Evolutionary conservation across 2,888 invertebrate genomes (phyloP), one percentile per base, ranked within the genome.

Genomic region (Parnassius glacialis): DNA sequence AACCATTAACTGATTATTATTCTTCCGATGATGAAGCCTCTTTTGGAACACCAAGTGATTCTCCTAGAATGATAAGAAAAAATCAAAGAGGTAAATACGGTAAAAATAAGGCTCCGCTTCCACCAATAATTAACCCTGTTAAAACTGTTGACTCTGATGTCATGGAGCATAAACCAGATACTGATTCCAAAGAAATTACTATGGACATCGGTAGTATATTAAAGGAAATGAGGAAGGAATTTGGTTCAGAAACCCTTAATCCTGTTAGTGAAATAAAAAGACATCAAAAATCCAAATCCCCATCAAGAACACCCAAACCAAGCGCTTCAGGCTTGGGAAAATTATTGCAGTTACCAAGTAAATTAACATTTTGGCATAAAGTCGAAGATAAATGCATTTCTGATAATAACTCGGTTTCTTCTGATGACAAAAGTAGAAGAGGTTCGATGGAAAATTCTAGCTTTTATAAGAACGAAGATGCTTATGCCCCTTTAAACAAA

Each of bases 301-400:
- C 88, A 0, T 74, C 69, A 10, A 77, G 79, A 65, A 67, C 76
- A 34, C 68, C 78, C 2, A 89, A 85, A 76, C 75, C 70, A n/a
- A 81, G 74, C 57, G 72, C 70, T 67, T 82, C 84, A 10, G 80
- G 87, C n/a, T 79, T 92, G 54, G 82, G 85, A 20, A 90, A 85
- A 78, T 71, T 93, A 64, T 84, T 93, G 63, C 92, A 92, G 65
- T 75, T 93, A 58, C 93, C 93, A 9, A 87, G 90, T 67, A 93
- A 92, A 81, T 80, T 93, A 64, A 91, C 86, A 48, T 93, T 93
- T 79, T 93, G 93, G 93, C 81, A 90, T 69, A 92, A 89, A 80
- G 78, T 72, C 65, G 91, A 92, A 48, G 84, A 87, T 10, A 85
- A 81, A 74, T 63, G 71, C 1, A 84, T 83, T 71, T 64, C 74